These are phyloP conservation scores for Halcyon senegalensis DNA, from an alignment of 2,113 vertebrate species.

Conservation along the genomic window DNA sequence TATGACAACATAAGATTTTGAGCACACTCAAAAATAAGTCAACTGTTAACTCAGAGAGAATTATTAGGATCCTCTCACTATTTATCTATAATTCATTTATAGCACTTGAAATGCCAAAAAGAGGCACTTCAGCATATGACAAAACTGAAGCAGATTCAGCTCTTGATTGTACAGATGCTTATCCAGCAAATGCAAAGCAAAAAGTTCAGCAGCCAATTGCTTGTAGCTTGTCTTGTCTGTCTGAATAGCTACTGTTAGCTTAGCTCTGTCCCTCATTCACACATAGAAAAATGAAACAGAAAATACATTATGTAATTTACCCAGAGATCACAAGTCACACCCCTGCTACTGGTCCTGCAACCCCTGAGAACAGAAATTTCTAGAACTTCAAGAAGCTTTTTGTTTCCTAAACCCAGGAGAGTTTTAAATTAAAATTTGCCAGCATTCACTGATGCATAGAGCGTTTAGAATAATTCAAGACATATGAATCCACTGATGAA, in stretches of 20 bases:
- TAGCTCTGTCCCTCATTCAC: neutral
- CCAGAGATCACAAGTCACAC: neutral
- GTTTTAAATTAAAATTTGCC: neutral
- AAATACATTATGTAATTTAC: neutral
- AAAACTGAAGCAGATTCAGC: neutral
- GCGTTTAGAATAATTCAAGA: neutral
- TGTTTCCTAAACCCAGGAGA: neutral
- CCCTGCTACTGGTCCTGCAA: neutral
- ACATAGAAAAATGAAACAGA: neutral
- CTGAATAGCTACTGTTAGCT: neutral
- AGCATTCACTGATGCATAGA: neutral
- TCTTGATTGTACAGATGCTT: neutral
- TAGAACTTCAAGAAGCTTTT: neutral
- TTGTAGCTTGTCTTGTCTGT: neutral
- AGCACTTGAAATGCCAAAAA: neutral
- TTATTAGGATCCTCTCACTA: neutral
- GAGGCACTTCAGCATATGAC: neutral
- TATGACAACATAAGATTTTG: neutral
- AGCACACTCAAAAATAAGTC: neutral
- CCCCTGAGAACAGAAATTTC: neutral
- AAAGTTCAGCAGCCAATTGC: neutral
- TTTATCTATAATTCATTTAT: neutral
- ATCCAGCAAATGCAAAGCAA: neutral
- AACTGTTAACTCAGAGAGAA: neutral
- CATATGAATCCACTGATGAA: neutral